Base-by-base conservation (phyloP, 2,113 vertebrate species). In the Myocastor coypus region DNA sequence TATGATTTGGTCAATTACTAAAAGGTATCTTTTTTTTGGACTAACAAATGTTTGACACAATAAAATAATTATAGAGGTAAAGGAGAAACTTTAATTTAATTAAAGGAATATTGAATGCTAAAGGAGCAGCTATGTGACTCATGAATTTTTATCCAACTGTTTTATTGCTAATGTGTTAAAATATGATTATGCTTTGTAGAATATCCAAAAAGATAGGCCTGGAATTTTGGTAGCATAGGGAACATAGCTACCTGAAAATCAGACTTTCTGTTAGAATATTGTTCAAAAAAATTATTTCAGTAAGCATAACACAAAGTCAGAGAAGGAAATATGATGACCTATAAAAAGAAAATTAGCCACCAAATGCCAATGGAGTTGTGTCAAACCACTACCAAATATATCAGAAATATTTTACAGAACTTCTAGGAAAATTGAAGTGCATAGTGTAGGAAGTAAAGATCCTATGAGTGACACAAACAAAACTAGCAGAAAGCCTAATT, bases 311-410 rank as follows among this genome's bases (percentile, higher is more conserved):
- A 75, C 24, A n/a, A 86, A 92, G 28, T 30, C 83, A 19, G 19
- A 92, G 28, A 89, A 83, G 78, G 92, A 96, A 89, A 75, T 89
- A 63, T 86, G 40, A 55, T 89, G 87, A 75, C 6, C 34, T 73
- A 7, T 83, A 91, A 89, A 92, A 3, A 92, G 61, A 95, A 89
- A 84, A 69, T 91, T 84, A 94, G 90, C 82, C 17, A 95, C 26
- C 30, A 75, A 50, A 89, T 89, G 86, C 22, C 42, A 95, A 77
- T 14, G 50, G n/a, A 95, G 17, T 28, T 85, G 61, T 94, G 83
- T 88, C n/a, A 82, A 85, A 32, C 1, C 85, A 26, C 7, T 20
- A 82, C 3, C 24, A 10, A 64, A 28, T 12, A 28, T 24, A 87
- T 55, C 61, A 93, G n/a, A 52, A 22, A 86, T 77, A 28, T 28